Evolutionary conservation across 2,797 vertebrate species (phyloP).

Genomic region (Chelidonichthys spinosus): DNA sequence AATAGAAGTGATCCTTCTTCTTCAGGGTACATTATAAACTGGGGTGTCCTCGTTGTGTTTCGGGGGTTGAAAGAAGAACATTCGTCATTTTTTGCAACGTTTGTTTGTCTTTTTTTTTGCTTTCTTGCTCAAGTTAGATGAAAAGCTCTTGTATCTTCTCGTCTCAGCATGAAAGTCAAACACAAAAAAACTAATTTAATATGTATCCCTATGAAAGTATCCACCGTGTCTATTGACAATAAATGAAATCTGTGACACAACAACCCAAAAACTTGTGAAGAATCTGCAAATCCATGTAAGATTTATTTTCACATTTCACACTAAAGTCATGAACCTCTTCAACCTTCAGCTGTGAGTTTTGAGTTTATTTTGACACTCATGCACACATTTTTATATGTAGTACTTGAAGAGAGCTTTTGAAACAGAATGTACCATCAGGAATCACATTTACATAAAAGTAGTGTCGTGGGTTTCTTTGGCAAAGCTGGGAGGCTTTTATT

Average conservation of each 20-base stretch:
- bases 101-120: background rate
- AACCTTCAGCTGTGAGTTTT: background rate
- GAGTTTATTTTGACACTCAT: conserved; percentile 11
- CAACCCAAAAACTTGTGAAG: background rate
- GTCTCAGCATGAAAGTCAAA: no score
- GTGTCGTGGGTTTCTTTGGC: conserved; percentile 8
- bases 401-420: conserved; percentile 14
- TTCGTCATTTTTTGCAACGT: background rate
- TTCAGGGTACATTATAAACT: conserved; percentile 4
- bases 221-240: background rate
- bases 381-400: background rate
- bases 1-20: conserved; percentile 41
- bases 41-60: conserved; percentile 9
- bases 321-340: conserved; percentile 25
- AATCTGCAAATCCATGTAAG: background rate
- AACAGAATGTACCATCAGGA: conserved; percentile 6
- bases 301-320: background rate
- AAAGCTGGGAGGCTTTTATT: conserved; percentile 25
- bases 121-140: background rate
- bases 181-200: background rate
- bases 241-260: no score
- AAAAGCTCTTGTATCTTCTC: no score
- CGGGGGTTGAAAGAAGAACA: background rate
- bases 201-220: background rate
- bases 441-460: conserved; percentile 45